phyloP scores from a whole-genome alignment of 2,797 vertebrate genomes.

The Macropus fuliginosus region DNA sequence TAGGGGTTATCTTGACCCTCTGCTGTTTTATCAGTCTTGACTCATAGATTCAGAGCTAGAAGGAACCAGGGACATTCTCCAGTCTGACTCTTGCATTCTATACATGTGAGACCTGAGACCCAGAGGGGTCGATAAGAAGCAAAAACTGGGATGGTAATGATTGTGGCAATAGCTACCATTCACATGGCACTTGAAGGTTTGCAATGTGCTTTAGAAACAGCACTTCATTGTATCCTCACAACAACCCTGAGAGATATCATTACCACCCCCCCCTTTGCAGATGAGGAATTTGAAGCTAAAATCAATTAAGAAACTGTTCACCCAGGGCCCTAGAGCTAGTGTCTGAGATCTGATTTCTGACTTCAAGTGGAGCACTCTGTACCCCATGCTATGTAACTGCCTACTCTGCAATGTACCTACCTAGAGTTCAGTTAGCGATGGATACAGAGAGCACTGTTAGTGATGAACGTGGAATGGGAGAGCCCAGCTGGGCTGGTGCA shows the following conservation, averaged over 20 bases:
- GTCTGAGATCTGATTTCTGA: background rate
- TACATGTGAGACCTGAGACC: background rate
- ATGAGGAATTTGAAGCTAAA: background rate
- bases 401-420: background rate
- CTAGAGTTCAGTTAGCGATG: background rate
- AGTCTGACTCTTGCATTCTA: background rate
- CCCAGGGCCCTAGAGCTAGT: background rate
- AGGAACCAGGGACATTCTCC: background rate
- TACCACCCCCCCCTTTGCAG: background rate
- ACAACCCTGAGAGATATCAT: background rate
- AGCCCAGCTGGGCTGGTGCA: background rate
- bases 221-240: background rate
- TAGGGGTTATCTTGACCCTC: background rate
- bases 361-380: background rate
- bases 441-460: background rate
- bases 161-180: background rate
- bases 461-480: background rate
- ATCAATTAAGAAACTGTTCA: background rate
- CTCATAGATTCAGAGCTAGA: background rate
- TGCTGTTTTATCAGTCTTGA: background rate
- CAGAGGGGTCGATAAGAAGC: background rate
- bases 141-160: background rate
- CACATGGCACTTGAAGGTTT: background rate
- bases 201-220: background rate
- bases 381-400: too few relatives aligned